Conservation (phyloP, 2,113 vertebrate species). For the Peromyscus maniculatus region DNA sequence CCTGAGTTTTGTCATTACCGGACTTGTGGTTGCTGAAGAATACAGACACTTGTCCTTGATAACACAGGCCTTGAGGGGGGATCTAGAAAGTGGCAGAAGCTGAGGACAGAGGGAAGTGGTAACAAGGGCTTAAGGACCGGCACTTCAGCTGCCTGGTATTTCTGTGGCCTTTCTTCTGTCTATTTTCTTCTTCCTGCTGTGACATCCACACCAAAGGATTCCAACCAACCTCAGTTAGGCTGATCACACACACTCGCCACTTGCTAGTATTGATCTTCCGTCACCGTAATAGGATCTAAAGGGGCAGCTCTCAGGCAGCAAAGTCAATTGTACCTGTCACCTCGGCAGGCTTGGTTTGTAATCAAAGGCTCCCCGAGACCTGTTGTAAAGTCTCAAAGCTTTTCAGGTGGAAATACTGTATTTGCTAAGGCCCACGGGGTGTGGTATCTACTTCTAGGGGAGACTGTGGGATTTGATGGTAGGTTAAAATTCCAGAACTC, state of each 20-base stretch:
- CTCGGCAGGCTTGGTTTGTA: not conserved
- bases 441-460: not conserved
- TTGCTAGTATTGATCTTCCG: conserved; percentile 24
- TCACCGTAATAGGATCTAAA: not conserved
- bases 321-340: conserved; percentile 10
- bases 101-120: not conserved
- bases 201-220: not conserved
- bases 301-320: not conserved
- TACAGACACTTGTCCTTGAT: not conserved
- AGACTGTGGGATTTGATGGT: not conserved
- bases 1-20: not conserved
- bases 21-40: not conserved
- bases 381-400: not conserved
- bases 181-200: not conserved
- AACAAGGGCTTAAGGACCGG: not conserved
- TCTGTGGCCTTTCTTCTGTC: not conserved
- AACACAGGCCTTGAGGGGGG: not conserved
- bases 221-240: not conserved
- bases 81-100: not conserved
- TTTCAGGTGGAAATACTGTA: not conserved
- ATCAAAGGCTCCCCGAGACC: not conserved
- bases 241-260: not conserved
- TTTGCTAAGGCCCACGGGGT: not conserved
- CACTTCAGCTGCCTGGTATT: not conserved
- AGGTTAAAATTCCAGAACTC: not conserved